These are phyloP conservation scores for Hippocampus barbouri DNA, from an alignment of 2,113 vertebrate genomes.

Conservation along the genomic window DNA sequence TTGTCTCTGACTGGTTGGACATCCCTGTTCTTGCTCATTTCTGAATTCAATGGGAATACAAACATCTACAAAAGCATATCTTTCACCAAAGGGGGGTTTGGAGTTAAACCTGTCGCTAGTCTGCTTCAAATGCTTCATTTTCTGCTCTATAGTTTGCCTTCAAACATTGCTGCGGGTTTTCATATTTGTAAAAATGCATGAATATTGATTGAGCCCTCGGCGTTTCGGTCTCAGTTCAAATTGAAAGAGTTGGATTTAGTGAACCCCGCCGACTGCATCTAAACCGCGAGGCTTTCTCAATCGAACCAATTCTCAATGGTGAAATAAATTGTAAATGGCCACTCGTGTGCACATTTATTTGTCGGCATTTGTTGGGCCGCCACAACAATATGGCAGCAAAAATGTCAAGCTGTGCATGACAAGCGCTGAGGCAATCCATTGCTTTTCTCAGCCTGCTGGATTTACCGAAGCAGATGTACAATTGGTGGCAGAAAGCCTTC, in stretches of 20 bases:
- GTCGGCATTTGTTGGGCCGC: background rate
- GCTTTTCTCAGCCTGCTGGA: conserved; percentile 2
- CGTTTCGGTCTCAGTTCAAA: conserved; percentile 6
- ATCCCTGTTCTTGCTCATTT: background rate
- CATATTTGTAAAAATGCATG: conserved; percentile 5
- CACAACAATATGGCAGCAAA: background rate
- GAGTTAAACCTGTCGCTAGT: background rate
- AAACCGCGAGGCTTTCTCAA: conserved; percentile 7
- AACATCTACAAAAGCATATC: background rate
- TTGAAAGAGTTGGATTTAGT: conserved; percentile 8
- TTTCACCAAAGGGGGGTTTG: background rate
- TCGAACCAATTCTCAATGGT: background rate
- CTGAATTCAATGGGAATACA: background rate
- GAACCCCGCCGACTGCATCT: background rate
- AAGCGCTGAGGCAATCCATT: conserved; percentile 9
- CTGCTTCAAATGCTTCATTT: background rate
- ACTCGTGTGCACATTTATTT: background rate
- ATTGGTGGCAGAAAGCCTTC: conserved; percentile 12
- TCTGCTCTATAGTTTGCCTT: background rate
- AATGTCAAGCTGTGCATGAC: background rate
- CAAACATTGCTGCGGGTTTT: background rate
- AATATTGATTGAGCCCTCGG: conserved; percentile 8
- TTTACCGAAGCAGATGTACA: conserved; percentile 13
- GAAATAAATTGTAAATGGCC: conserved; percentile 13
- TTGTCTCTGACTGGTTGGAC: too few relatives aligned